Conservation (phyloP, 2,797 vertebrate genomes). For the Atherinosoma microstoma region DNA sequence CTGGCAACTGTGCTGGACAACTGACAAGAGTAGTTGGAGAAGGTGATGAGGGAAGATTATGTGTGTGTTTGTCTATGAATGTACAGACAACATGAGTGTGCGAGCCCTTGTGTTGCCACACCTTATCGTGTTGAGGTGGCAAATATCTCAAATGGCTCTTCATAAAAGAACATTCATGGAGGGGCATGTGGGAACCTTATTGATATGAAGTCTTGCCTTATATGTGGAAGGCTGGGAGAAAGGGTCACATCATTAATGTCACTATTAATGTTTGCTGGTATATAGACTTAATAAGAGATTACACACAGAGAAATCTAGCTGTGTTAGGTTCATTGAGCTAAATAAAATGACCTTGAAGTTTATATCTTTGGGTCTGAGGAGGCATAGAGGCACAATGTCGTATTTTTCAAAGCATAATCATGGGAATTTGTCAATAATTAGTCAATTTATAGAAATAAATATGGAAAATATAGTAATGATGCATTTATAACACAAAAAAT, state of each 20-base stretch:
- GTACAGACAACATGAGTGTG: conserved; percentile 13
- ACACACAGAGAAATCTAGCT: not conserved
- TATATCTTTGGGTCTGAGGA: not conserved
- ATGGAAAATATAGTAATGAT: no score
- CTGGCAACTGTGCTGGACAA: conserved; percentile 45
- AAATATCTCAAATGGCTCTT: conserved; percentile 64
- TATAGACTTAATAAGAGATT: not conserved
- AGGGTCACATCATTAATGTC: not conserved
- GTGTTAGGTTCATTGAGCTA: not conserved
- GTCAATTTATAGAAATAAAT: not conserved
- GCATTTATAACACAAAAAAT: no score
- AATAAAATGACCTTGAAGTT: not conserved
- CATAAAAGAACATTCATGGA: conserved; percentile 40
- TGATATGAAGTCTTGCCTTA: conserved; percentile 16
- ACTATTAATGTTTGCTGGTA: not conserved
- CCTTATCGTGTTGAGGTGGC: conserved; percentile 65
- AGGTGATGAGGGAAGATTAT: conserved; percentile 54
- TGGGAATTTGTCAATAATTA: not conserved
- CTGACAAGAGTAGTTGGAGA: conserved; percentile 51
- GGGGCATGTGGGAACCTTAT: conserved; percentile 36
- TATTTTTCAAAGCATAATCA: not conserved
- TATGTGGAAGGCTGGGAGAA: conserved; percentile 23
- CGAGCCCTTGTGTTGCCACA: conserved; percentile 30
- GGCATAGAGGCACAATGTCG: not conserved
- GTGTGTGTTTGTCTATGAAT: conserved; percentile 28